phyloP scores from a whole-genome alignment of 2,113 vertebrate genomes.

The Mixornis gularis region DNA sequence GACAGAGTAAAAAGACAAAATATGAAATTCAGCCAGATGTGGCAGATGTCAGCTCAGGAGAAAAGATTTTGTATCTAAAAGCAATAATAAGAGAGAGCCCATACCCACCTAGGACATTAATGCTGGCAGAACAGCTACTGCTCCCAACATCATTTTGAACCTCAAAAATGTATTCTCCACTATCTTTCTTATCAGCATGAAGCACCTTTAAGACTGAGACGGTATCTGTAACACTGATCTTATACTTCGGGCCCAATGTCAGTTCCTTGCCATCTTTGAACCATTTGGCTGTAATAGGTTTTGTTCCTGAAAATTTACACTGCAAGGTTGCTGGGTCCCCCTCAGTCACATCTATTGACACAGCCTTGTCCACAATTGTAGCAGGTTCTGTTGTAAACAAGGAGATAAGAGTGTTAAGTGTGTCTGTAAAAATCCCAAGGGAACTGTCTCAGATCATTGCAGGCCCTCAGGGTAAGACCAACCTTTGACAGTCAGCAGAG shows the following conservation, averaged over 20 bases:
- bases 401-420: slow-evolving; percentile 5
- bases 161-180: slow-evolving; percentile 89
- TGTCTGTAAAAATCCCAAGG: not conserved
- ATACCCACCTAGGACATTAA: slow-evolving; percentile 90
- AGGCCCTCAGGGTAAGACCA: slow-evolving; percentile 56
- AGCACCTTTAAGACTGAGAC: slow-evolving; percentile 88
- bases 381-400: slow-evolving; percentile 87
- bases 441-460: not conserved
- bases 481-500: slow-evolving; percentile 93
- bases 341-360: slow-evolving; percentile 93
- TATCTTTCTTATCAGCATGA: slow-evolving; percentile 85
- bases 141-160: slow-evolving; percentile 91
- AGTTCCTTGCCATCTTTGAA: slow-evolving; percentile 87
- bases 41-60: not conserved
- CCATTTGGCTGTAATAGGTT: slow-evolving; percentile 87
- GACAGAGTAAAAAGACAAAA: slow-evolving; percentile 45
- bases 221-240: slow-evolving; percentile 85
- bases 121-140: slow-evolving; percentile 84
- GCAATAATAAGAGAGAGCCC: not conserved
- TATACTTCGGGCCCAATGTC: slow-evolving; percentile 82
- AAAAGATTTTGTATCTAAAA: not conserved
- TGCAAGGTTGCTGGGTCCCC: slow-evolving; percentile 93
- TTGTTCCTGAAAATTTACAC: slow-evolving; percentile 91
- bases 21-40: not conserved
- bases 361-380: slow-evolving; percentile 85